A percentile compares a stretch with the other conserved stretches of the same genome.
Conservation (phyloP, 1,140 invertebrate species). For the Drosophila miranda region DNA sequence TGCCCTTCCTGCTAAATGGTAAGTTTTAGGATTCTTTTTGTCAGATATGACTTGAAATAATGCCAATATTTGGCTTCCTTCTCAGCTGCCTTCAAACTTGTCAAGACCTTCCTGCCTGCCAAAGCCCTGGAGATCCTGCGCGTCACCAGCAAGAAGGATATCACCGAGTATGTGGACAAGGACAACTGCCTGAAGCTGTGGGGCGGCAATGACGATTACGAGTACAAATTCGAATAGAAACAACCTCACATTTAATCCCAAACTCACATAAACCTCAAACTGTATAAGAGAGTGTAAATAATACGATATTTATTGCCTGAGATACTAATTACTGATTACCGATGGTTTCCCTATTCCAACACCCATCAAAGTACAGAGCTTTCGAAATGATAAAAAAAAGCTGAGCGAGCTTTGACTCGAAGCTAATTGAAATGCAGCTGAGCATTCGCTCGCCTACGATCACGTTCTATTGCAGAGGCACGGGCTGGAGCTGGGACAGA, state of each 20-base stretch:
- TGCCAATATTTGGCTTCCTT: conserved; percentile 45
- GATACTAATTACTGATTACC: not conserved
- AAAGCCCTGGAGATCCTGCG: conserved; percentile 94
- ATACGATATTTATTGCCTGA: conserved; percentile 56
- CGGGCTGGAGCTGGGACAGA: not conserved
- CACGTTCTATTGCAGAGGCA: conserved; percentile 62
- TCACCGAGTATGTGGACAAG: conserved; percentile 90
- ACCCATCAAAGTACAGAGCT: conserved; percentile 30
- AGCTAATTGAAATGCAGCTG: conserved; percentile 61
- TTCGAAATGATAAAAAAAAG: not conserved
- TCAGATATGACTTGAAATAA: not conserved
- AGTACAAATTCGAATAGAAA: conserved; percentile 37
- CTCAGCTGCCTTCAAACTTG: conserved; percentile 94
- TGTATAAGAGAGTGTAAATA: conserved; percentile 58
- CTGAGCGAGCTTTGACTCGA: conserved; percentile 25
- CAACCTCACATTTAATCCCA: no score
- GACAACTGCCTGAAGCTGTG: conserved; percentile 90
- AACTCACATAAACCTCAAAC: not conserved
- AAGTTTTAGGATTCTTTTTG: conserved; percentile 47
- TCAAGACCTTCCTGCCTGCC: conserved; percentile 93
- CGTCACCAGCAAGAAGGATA: conserved; percentile 89
- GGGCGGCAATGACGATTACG: conserved; percentile 91
- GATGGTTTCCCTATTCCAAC: not conserved
- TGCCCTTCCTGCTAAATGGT: conserved; percentile 97
- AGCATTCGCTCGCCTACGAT: conserved; percentile 36